Conservation (phyloP, 2,888 invertebrate genomes). For the Pristionchus fissidentatus region DNA sequence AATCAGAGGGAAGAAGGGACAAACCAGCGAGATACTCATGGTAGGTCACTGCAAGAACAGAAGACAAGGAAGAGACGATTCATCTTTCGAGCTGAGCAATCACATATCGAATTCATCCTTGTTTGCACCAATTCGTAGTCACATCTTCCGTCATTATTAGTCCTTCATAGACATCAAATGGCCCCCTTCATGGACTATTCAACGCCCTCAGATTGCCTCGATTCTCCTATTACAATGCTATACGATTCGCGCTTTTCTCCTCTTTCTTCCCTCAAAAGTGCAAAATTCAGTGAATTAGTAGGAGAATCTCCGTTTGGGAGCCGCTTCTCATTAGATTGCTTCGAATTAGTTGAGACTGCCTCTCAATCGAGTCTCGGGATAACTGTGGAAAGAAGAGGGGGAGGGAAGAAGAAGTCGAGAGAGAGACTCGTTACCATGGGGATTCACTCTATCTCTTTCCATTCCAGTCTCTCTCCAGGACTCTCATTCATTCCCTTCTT, state of each 20-base stretch:
- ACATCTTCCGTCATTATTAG: neutral
- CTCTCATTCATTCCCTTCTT: neutral
- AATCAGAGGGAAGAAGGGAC: conserved; percentile 1
- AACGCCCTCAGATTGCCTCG: neutral
- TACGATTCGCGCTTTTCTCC: too few species aligned
- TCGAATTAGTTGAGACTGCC: conserved; percentile 5
- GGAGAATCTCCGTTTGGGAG: neutral
- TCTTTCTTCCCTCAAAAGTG: neutral
- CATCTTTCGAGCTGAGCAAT: conserved; percentile 18
- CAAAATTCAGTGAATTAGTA: conserved; percentile 1
- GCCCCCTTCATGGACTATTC: neutral
- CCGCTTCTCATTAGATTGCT: neutral
- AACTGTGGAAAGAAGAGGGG: neutral
- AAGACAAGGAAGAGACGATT: conserved; percentile 5
- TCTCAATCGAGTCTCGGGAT: neutral
- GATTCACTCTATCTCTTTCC: conserved; percentile 1
- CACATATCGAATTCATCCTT: neutral
- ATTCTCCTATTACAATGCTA: too few species aligned
- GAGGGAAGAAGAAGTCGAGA: neutral
- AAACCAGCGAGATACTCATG: conserved; percentile 18
- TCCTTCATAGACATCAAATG: neutral
- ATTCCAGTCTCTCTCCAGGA: neutral
- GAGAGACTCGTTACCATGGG: conserved; percentile 18
- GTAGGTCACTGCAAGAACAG: neutral
- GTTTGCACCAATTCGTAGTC: conserved; percentile 6